Evolutionary conservation across 2,113 vertebrate species (phyloP).

Genomic region (Psittacara wagleri): DNA sequence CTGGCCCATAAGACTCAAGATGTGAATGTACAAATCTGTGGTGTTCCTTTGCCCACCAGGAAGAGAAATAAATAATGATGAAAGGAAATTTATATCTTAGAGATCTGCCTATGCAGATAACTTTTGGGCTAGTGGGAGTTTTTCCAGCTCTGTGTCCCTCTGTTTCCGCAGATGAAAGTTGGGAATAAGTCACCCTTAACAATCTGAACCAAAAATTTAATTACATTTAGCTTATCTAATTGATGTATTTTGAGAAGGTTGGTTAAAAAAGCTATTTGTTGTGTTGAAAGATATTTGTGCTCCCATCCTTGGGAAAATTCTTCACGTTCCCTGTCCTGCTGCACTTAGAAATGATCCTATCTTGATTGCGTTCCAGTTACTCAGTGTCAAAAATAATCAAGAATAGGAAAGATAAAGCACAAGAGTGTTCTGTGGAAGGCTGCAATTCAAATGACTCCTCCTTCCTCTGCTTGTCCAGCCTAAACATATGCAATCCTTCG

Average conservation of each 20-base stretch:
- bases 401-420: not conserved
- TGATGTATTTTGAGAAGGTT: constrained; percentile 16
- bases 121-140: not conserved
- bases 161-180: not conserved
- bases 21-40: not conserved
- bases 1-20: not conserved
- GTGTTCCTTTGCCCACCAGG: not conserved
- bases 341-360: constrained; percentile 24
- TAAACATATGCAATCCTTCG: not conserved
- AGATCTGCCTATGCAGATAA: not conserved
- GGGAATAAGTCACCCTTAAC: not conserved
- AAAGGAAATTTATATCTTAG: not conserved
- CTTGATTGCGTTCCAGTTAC: constrained; percentile 44
- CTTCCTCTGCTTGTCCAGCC: not conserved
- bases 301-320: constrained; percentile 65
- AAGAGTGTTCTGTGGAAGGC: not conserved
- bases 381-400: constrained; percentile 44
- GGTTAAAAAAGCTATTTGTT: constrained; percentile 52
- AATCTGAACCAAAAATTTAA: not conserved
- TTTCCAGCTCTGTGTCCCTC: not conserved
- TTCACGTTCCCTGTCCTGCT: constrained; percentile 41
- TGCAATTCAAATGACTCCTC: not conserved
- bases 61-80: not conserved
- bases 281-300: constrained; percentile 44
- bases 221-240: constrained; percentile 50